Evolutionary conservation across 2,888 invertebrate species (phyloP), one percentile per base, ranked within the genome.

Genomic region (Orthonevra nobilis): DNA sequence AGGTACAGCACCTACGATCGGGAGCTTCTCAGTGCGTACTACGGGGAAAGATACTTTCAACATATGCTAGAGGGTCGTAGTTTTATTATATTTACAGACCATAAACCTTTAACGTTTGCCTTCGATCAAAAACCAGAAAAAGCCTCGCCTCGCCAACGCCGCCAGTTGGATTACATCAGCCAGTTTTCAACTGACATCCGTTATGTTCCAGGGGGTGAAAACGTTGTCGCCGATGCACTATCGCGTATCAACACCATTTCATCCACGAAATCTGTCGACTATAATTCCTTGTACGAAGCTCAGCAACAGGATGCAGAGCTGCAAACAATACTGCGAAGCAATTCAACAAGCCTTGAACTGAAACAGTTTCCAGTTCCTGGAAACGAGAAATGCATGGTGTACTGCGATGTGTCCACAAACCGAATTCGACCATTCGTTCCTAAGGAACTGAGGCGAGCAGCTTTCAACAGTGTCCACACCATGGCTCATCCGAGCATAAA

Each of bases 1-100:
- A 86, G 85, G 2, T 88, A 87, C 44, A 85, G 85, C 10, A 84
- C 84, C 19, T 88, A 87, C 69, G 87, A 89, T 60, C 36, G 87
- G 4, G 86, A 88, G 77, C 83, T 89, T 0, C 79, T 87, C 0
- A 86, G 85, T 0, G 85, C 87, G 0, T 89, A 87, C 38, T 72
- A 82, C 23, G 84, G 85, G 0, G 81, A 88, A 1, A 84, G 84
- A 42, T 79, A 86, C 60, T 89, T 89, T 70, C 79, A 84, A 6
- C 82, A 86, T 20, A 83, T 87, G 83, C 32, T 89, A 0, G 89
- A 89, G 82, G 87, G 85, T 0, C 75, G 84, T 28, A 26, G 83
- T 46, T 84, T 86, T 26, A 82, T 64, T 2, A 84, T 87, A 0
- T 84, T 70, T 44, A 87, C 86, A 1, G 86, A 87, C 81, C 88